Evolutionary conservation across 30 jellyfish, hydroid and myxozoan species (phyloP).

Genomic region (Sanderia malayensis): DNA sequence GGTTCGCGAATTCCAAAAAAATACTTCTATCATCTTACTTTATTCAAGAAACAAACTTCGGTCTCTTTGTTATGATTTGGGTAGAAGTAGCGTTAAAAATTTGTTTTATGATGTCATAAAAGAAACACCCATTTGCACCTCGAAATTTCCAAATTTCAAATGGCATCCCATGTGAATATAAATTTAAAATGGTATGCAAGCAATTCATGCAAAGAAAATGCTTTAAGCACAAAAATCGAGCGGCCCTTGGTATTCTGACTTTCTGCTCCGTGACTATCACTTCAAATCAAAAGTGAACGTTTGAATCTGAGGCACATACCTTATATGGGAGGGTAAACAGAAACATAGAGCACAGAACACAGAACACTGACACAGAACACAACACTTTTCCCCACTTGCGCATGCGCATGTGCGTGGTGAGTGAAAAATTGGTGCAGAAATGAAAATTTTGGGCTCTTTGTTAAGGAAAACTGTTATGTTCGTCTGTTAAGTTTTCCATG

Average conservation of each 20-base stretch:
- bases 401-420: too few species aligned
- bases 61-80: background rate
- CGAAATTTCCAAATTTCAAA: background rate
- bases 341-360: too few species aligned
- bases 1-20: background rate
- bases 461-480: too few species aligned
- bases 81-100: too few species aligned
- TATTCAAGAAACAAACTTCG: background rate
- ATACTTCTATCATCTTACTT: background rate
- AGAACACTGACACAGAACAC: too few species aligned
- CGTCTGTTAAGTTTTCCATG: too few species aligned
- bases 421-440: too few species aligned
- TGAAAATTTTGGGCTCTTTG: too few species aligned
- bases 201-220: background rate
- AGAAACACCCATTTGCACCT: background rate
- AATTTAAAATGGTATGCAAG: background rate
- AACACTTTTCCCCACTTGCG: too few species aligned
- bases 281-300: too few species aligned
- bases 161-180: background rate
- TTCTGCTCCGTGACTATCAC: conserved; percentile 3
- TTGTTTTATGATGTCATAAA: background rate
- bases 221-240: background rate
- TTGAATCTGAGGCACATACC: too few species aligned
- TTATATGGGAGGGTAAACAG: too few species aligned
- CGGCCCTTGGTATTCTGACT: background rate